Evolutionary conservation across 2,888 invertebrate genomes (phyloP).

Genomic region (Caenorhabditis plicata): DNA sequence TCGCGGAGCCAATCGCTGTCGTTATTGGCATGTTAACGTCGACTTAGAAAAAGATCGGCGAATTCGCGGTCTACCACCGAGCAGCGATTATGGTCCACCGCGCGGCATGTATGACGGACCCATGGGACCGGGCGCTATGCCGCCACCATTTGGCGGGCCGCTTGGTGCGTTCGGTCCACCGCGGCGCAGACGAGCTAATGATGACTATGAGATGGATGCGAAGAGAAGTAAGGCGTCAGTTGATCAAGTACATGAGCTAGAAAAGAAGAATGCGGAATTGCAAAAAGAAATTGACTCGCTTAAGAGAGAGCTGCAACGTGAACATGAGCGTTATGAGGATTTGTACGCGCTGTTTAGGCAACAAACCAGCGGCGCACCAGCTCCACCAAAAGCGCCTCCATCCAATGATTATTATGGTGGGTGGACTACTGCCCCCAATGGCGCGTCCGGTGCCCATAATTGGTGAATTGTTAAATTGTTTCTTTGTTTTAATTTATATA

Average conservation of each 20-base stretch:
- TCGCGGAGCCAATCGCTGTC: constrained; percentile 60
- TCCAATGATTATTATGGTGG: no score
- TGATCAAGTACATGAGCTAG: constrained; percentile 37
- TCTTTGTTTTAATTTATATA: no score
- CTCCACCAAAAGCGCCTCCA: constrained; percentile 16
- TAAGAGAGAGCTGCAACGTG: constrained; percentile 53
- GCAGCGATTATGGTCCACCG: constrained; percentile 13
- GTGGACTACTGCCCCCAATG: no score
- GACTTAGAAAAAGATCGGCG: constrained; percentile 64
- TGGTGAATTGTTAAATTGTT: no score
- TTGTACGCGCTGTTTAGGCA: constrained; percentile 55
- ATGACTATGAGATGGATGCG: constrained; percentile 16
- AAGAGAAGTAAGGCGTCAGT: constrained; percentile 10
- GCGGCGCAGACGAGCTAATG: constrained; percentile 2
- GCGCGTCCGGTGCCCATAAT: no score
- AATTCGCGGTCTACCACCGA: constrained; percentile 69
- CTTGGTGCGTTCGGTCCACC: background rate
- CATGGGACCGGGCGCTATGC: background rate
- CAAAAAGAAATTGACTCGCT: constrained; percentile 51
- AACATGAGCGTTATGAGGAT: constrained; percentile 58
- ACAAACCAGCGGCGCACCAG: constrained; percentile 29
- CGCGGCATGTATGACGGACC: no score
- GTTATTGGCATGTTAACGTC: constrained; percentile 64
- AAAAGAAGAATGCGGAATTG: constrained; percentile 51
- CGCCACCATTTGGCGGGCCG: background rate